Evolutionary conservation across 2,888 invertebrate genomes (phyloP).

Genomic region (Cephalotes varians): DNA sequence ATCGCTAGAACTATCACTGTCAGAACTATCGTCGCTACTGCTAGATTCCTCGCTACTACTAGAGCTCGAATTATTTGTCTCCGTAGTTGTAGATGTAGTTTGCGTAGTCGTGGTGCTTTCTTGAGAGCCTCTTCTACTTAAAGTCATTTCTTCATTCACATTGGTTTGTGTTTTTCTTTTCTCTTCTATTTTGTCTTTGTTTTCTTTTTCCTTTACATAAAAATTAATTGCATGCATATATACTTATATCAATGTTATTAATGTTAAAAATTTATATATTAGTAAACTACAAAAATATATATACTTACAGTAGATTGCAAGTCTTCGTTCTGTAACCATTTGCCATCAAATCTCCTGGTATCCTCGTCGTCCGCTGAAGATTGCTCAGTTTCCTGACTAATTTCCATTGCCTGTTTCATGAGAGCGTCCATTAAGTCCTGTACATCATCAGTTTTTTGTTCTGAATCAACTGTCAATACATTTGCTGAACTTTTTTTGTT

Average conservation of each 20-base stretch:
- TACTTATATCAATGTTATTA: background rate
- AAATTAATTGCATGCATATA: background rate
- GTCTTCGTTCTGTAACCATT: conserved; percentile 80
- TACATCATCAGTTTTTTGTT: conserved; percentile 77
- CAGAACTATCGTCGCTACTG: conserved; percentile 88
- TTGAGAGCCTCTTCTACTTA: conserved; percentile 83
- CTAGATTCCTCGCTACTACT: conserved; percentile 86
- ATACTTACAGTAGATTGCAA: conserved; percentile 58
- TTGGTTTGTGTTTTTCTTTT: conserved; percentile 74
- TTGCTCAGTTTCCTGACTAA: conserved; percentile 75
- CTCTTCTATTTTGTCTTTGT: conserved; percentile 72
- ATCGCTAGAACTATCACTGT: conserved; percentile 86
- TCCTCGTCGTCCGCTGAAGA: conserved; percentile 78
- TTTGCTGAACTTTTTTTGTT: conserved; percentile 48
- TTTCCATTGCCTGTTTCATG: conserved; percentile 86
- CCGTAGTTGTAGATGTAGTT: conserved; percentile 84
- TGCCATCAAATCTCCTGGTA: conserved; percentile 79
- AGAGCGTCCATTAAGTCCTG: conserved; percentile 86
- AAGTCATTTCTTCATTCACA: conserved; percentile 73
- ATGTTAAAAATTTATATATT: background rate
- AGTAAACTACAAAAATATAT: background rate
- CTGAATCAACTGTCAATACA: conserved; percentile 49
- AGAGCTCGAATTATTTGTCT: conserved; percentile 85
- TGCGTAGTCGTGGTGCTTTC: conserved; percentile 85
- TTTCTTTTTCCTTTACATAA: conserved; percentile 66